These are phyloP conservation scores for Muschampia plurimacula DNA, from an alignment of 2,888 invertebrate species.

Conservation along the genomic window DNA sequence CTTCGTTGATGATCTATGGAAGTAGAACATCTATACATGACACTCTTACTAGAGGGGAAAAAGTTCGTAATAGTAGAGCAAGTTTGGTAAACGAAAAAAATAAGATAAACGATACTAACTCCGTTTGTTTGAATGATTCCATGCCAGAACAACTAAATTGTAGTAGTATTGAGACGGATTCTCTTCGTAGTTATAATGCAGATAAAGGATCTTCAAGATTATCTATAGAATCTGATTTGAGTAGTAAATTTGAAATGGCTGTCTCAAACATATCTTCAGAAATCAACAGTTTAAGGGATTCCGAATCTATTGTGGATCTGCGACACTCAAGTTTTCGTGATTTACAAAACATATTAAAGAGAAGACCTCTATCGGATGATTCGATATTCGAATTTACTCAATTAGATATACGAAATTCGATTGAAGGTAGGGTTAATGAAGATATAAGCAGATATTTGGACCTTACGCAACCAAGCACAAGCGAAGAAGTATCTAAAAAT, in stretches of 20 bases:
- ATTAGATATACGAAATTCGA: conserved; percentile 81
- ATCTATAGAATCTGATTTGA: conserved; percentile 79
- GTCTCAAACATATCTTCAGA: conserved; percentile 77
- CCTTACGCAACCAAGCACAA: conserved; percentile 84
- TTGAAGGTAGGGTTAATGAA: conserved; percentile 80
- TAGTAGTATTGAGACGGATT: conserved; percentile 75
- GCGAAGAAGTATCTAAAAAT: conserved; percentile 49
- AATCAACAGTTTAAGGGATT: conserved; percentile 72
- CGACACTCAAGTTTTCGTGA: conserved; percentile 79
- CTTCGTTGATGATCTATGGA: conserved; percentile 82
- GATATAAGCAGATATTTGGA: conserved; percentile 89
- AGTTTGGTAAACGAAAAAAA: conserved; percentile 71
- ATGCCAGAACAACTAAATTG: conserved; percentile 67
- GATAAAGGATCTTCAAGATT: conserved; percentile 78
- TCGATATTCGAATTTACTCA: conserved; percentile 89
- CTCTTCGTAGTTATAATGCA: conserved; percentile 75
- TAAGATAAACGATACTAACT: conserved; percentile 59
- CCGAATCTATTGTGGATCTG: conserved; percentile 83
- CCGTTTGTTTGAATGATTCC: conserved; percentile 62
- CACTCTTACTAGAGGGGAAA: conserved; percentile 80
- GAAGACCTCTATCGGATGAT: conserved; percentile 91
- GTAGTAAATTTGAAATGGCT: conserved; percentile 79
- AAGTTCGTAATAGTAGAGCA: conserved; percentile 77
- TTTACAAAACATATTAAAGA: conserved; percentile 87
- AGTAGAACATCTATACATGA: conserved; percentile 82